Evolutionary conservation across 2,888 invertebrate genomes (phyloP).

Genomic region (Amphipoea oculea): DNA sequence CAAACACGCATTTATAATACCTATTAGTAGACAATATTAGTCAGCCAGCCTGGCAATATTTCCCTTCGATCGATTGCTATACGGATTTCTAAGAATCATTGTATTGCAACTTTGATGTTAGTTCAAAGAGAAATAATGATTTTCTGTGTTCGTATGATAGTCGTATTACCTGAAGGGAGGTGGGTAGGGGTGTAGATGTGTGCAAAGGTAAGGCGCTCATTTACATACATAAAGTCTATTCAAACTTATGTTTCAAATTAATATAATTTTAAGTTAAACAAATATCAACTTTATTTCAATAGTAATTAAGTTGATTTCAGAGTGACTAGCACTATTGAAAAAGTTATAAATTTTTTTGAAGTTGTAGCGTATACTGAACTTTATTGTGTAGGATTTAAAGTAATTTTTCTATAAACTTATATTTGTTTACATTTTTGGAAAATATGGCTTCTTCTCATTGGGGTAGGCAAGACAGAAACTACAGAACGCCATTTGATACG

Average conservation of each 20-base stretch:
- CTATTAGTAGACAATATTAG: not conserved
- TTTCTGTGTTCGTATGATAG: slow-evolving; percentile 1
- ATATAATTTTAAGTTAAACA: no score
- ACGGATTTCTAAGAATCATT: slow-evolving; percentile 15
- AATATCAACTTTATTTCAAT: no score
- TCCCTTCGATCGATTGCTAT: slow-evolving; percentile 28
- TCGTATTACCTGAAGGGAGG: not conserved
- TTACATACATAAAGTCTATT: no score
- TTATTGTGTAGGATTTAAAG: no score
- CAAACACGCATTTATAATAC: not conserved
- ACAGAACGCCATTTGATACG: not conserved
- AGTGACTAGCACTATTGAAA: no score
- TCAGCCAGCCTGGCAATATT: not conserved
- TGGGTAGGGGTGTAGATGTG: no score
- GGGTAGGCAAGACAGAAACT: not conserved
- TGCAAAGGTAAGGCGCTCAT: not conserved
- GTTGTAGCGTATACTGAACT: no score
- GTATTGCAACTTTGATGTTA: slow-evolving; percentile 22
- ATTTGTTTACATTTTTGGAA: no score
- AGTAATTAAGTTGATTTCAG: no score
- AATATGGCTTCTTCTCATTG: not conserved
- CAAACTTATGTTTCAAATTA: no score
- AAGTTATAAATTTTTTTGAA: no score
- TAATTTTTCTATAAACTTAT: no score
- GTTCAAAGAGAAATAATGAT: slow-evolving; percentile 27